phyloP scores from a whole-genome alignment of 2,888 invertebrate species.

The Drosophila diplacantha region DNA sequence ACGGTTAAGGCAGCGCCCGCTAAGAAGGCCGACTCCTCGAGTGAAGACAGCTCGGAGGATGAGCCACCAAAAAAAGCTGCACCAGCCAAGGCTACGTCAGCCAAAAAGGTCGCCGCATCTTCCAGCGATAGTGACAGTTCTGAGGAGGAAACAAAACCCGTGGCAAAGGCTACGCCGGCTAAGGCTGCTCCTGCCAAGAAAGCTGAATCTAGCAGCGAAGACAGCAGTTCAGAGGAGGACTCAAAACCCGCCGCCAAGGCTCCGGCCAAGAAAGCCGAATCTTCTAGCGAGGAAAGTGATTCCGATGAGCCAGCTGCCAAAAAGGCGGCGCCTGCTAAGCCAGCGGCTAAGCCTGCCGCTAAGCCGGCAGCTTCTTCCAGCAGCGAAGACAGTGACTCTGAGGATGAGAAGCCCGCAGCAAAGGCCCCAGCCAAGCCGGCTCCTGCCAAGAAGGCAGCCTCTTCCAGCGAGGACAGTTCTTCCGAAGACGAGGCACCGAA shows the following conservation, averaged over 20 bases:
- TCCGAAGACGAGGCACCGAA: conserved; percentile 72
- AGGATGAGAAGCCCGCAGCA: conserved; percentile 60
- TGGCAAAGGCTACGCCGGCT: conserved; percentile 16
- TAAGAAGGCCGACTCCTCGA: conserved; percentile 41
- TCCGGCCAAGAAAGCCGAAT: conserved; percentile 44
- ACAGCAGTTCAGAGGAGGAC: conserved; percentile 72
- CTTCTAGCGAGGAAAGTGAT: conserved; percentile 76
- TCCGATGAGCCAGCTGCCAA: conserved; percentile 71
- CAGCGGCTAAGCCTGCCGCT: conserved; percentile 48
- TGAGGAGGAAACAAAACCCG: conserved; percentile 37
- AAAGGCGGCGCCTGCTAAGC: conserved; percentile 28
- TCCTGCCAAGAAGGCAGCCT: conserved; percentile 28
- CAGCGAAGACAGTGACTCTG: conserved; percentile 77
- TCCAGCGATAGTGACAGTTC: conserved; percentile 45
- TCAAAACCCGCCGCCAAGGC: conserved; percentile 61
- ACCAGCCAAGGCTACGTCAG: conserved; percentile 21
- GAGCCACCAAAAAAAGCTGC: conserved; percentile 42
- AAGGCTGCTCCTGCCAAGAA: conserved; percentile 38
- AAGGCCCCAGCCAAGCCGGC: conserved; percentile 46
- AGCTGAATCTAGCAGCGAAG: conserved; percentile 58
- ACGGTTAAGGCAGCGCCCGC: conserved; percentile 20
- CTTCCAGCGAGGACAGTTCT: conserved; percentile 76
- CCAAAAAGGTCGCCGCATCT: conserved; percentile 40
- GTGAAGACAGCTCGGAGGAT: conserved; percentile 49
- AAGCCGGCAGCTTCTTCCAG: conserved; percentile 38